phyloP scores from a whole-genome alignment of 1,140 invertebrate genomes.

The Phymastichus coffea region DNA sequence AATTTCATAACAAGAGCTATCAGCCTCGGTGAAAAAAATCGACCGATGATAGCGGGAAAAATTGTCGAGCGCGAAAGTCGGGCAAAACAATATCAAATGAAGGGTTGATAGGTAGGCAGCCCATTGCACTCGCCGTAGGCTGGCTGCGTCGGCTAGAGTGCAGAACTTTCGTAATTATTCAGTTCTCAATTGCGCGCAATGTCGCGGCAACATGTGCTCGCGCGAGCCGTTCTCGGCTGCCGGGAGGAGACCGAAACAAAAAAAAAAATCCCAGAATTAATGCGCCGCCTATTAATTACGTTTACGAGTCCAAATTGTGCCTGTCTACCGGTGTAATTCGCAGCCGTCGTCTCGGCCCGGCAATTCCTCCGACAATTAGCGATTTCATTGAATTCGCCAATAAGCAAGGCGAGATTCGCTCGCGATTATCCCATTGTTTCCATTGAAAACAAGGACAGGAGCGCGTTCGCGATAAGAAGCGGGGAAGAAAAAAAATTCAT shows the following conservation, averaged over 20 bases:
- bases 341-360: constrained; percentile 5
- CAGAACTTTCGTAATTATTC: constrained; percentile 57
- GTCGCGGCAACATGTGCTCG: constrained; percentile 50
- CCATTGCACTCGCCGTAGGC: neutral
- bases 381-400: no score
- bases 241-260: no score
- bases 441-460: no score
- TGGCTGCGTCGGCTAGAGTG: neutral
- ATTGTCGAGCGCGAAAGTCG: no score
- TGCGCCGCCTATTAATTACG: constrained; percentile 55
- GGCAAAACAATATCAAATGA: no score
- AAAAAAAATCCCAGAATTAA: constrained; percentile 54
- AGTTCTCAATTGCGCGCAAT: constrained; percentile 53
- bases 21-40: no score
- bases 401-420: no score
- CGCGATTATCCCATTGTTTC: no score
- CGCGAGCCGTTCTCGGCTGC: constrained; percentile 28
- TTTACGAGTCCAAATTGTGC: constrained; percentile 55
- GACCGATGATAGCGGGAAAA: no score
- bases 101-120: no score
- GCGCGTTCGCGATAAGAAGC: constrained; percentile 17
- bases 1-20: no score
- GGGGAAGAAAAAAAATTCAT: constrained; percentile 2
- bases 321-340: constrained; percentile 29
- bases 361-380: neutral